Evolutionary conservation across 2,113 vertebrate species (phyloP), one percentile per base, ranked within the genome.

Genomic region (Psilopogon haemacephalus): DNA sequence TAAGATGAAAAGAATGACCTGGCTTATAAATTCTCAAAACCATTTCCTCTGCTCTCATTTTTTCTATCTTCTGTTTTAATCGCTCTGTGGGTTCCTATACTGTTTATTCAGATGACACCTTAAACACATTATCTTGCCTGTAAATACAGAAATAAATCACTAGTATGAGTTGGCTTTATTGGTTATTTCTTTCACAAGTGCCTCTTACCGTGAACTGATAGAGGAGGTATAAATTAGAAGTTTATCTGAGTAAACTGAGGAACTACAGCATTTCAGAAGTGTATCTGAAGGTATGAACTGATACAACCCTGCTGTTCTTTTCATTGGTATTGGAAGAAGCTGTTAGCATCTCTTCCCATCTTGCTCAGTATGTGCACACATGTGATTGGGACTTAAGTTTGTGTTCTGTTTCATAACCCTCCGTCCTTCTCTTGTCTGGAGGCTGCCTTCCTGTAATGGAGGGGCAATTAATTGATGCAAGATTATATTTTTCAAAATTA

Each of bases 111-210:
- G 68, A 62, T 52, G 44, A 12, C 73, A 89, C 64, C 37, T 90
- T 65, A 72, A 87, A 62, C 37, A 54, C 33, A 86, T 58, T 28
- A 64, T 59, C 19, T 68, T 76, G n/a, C 8, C 72, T 79, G 76
- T 50, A 96, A 95, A 93, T 63, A 76, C 42, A 68, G 56, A 30
- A 60, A 79, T 84, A 84, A 76, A 65, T 88, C 50, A 59, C 18
- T 35, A 46, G 9, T 48, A 15, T 27, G 55, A 64, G 42, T 85
- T 83, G 48, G 14, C 52, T 88, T 87, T 58, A 33, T 78, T 70
- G 54, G 40, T 87, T 78, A 71, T 89, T 91, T 93, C 30, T 54
- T 85, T 82, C n/a, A 76, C 33, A 83, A 76, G 63, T 65, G 33
- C 32, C n/a, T 94, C 11, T 19, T 54, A 27, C 26, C n/a, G 6